Evolutionary conservation across 2,888 invertebrate species (phyloP), one percentile per base, ranked within the genome.

Genomic region (Drosophila emarginata): DNA sequence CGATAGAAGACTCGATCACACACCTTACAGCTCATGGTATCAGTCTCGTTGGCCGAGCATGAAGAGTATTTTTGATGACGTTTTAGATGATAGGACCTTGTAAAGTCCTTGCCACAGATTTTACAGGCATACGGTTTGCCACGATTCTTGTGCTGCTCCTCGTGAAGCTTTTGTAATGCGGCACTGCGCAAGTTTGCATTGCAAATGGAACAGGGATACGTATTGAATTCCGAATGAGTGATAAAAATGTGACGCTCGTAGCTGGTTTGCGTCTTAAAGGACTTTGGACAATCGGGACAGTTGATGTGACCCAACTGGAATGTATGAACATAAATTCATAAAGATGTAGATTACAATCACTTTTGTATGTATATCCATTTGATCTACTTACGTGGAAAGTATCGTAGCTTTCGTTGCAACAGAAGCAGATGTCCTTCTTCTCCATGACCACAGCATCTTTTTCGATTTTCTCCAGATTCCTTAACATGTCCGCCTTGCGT

Each of bases 11-110:
- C 82, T 39, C 91, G 91, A 54, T 87, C 84, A 60, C 92, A 92
- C 4, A 92, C 92, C 70, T 92, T 91, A 74, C 92, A 92, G 61
- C 88, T 79, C 76, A 91, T 87, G 12, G 89, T 85, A 37, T 90
- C 87, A 57, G 84, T 90, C 58, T 87, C 80, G 40, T 80, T 84
- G 2, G 87, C 88, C 53, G 91, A 90, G 72, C 92, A 92, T 0
- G 88, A 83, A 0, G 91, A 90, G 67, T 80, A 91, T 65, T 91
- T 90, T 40, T 89, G 87, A 77, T 92, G 92, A 0, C 92, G 87
- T 67, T 72, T 95, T 92, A 97, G 93, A 91, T 97, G 96, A 79
- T 96, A 95, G 69, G 94, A 95, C 64, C 96, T 93, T 1, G 95
- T 95, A 90, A 97, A 97, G 71, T 94, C 94, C 79, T 94, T 94